These are phyloP conservation scores for Pteruthius melanotis DNA, from an alignment of 2,113 vertebrate species.

Conservation along the genomic window DNA sequence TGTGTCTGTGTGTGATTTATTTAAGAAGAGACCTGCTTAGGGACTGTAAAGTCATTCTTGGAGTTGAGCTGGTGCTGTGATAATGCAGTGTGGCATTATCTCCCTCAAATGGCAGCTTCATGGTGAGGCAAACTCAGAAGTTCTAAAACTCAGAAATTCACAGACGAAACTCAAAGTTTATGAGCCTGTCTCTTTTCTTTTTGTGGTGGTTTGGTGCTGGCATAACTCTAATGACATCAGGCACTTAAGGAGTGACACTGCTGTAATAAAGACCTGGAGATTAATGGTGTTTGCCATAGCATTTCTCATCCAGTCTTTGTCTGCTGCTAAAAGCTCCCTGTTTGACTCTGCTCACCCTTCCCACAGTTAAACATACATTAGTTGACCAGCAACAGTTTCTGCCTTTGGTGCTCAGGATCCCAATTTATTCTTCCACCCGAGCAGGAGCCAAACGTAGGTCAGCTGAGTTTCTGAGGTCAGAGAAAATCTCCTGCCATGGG, in stretches of 20 bases:
- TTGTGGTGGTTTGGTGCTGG: neutral
- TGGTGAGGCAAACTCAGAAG: neutral
- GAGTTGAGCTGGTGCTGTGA: neutral
- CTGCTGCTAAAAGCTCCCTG: neutral
- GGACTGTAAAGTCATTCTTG: neutral
- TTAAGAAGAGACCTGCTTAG: neutral
- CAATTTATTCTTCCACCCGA: neutral
- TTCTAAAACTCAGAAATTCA: neutral
- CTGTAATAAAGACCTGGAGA: neutral
- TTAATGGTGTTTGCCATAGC: neutral
- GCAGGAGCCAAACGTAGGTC: neutral
- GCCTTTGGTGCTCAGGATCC: neutral
- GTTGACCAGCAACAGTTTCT: neutral
- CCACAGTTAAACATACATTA: neutral
- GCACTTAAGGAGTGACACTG: neutral
- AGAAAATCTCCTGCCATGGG: neutral
- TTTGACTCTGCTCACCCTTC: neutral
- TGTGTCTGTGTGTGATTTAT: neutral
- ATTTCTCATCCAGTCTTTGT: neutral
- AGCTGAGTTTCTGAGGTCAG: neutral
- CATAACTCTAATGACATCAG: neutral
- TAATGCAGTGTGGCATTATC: neutral
- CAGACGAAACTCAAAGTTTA: neutral
- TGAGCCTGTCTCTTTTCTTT: neutral
- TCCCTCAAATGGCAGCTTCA: neutral